Evolutionary conservation across 2,888 invertebrate genomes (phyloP), one percentile per base, ranked within the genome.

Genomic region (Philereme vetulata): DNA sequence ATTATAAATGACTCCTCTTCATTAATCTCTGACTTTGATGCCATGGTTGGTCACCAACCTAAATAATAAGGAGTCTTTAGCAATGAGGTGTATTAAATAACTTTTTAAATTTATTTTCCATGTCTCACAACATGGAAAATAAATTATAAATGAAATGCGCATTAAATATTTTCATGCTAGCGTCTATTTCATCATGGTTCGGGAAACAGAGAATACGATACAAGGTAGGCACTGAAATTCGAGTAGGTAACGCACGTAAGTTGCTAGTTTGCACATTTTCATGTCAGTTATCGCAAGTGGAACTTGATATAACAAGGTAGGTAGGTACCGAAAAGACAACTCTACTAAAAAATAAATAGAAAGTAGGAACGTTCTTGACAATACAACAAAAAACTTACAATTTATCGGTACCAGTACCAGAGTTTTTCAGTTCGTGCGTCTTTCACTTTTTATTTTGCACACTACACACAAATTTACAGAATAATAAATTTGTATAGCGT

Each of bases 1-100:
- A 92, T 88, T 42, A 92, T 91, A 68, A 92, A 92, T 0, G 92
- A 92, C 40, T 92, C 92, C 43, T 92, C 92, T 48, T 90, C 91
- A 67, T 73, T 78, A 49, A 74, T 78, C 54, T 86, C 84, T 11
- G 70, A 56, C 51, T 73, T 78, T 42, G 78, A 64, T 57, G 83
- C 71, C 90, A 90, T 89, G 62, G 60, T 81, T 51, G 54, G 21
- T 64, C 79, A 81, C 80, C 59, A 76, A 80, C 56, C 82, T 51
- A 9, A 42, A 50, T n/a, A n/a, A 2, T 21, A 36, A 21, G 21
- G 21, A 21, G 21, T 1, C 21, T 21, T 21, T 21, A 21, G 21
- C 21, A 21, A 21, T 21, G 21, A 21, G 21, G 21, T 21, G 21
- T 21, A 21, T 1, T 21, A 21, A 21, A 21, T 21, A 21, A 21